Evolutionary conservation across 2,797 vertebrate species (phyloP).

Genomic region (Ciconia nigra): DNA sequence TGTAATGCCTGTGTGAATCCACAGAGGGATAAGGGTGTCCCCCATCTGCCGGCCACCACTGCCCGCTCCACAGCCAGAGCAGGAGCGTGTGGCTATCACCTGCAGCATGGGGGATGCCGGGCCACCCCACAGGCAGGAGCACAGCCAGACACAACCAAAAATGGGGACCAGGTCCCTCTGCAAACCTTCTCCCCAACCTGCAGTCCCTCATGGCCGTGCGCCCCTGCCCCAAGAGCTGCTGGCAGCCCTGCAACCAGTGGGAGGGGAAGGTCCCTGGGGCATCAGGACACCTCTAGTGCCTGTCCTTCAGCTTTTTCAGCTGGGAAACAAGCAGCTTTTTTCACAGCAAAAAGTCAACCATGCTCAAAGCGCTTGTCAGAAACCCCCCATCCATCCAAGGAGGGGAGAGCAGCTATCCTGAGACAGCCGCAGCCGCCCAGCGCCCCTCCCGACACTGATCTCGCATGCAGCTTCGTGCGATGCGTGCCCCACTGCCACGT

Average conservation of each 20-base stretch:
- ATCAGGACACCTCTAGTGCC: fast-evolving
- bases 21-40: not conserved
- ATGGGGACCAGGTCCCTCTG: not conserved
- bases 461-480: fast-evolving
- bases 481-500: fast-evolving
- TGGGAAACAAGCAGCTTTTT: not conserved
- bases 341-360: not conserved
- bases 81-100: not conserved
- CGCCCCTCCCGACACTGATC: not conserved
- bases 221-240: not conserved
- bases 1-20: not conserved
- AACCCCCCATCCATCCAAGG: fast-evolving
- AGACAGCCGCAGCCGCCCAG: not conserved
- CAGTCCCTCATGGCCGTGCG: fast-evolving
- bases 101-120: not conserved
- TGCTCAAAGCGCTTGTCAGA: not conserved
- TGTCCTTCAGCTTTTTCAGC: not conserved
- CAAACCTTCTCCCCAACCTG: not conserved
- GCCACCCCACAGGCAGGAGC: not conserved
- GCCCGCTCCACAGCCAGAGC: not conserved
- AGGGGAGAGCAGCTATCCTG: not conserved
- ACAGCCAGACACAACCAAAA: not conserved
- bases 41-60: not conserved
- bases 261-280: not conserved
- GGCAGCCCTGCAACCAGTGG: not conserved